Base-by-base conservation (phyloP, 53 echinoderm and acorn worm genomes). In the Paracentrotus lividus region DNA sequence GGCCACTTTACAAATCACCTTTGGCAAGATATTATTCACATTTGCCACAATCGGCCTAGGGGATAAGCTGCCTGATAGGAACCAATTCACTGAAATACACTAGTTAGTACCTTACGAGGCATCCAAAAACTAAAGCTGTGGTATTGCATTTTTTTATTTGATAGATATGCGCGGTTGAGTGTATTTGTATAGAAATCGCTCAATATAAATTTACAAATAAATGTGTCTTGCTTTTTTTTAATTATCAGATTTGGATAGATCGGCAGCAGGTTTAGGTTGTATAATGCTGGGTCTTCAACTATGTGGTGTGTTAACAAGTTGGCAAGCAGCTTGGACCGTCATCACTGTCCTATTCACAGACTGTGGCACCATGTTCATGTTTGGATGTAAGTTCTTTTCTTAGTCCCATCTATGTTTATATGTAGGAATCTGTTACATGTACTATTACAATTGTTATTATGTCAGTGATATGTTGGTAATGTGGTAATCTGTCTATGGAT, bases 251-350 rank as follows among this genome's bases (percentile, higher is more conserved):
- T 86, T 95, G 76, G 98, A 97, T 36, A 95, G 95, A 60, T 64
- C 84, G 59, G 94, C 98, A 33, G 94, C 95, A 24, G 90, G 94
- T 32, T 89, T 96, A 77, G 93, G 94, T 0, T 98, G 98, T 59
- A 94, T 97, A 77, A 94, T 93, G 34, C 52, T 98, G 29, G 94
- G 94, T 59, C 94, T 98, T 92, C 96, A 97, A 78, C 92, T 98
- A 51, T 98, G 96, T 96, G 97, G 95, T 2, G 97, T 96, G 68
- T 93, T 98, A 76, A 97, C 97, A 40, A 97, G 98, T 42, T 85
- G 95, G 59, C 98, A 98, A 60, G 98, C 95, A 49, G 95, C 97
- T 6, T 98, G 96, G 93, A 97, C 97, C 23, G 97, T 96, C 84
- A 59, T 94, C 23, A 94, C 96, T 16, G 95, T 96, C 31, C 95